A percentile compares a stretch with the other conserved stretches of the same genome.
Conservation (phyloP, 2,888 invertebrate species). For the Scaptomyza caliginosa region DNA sequence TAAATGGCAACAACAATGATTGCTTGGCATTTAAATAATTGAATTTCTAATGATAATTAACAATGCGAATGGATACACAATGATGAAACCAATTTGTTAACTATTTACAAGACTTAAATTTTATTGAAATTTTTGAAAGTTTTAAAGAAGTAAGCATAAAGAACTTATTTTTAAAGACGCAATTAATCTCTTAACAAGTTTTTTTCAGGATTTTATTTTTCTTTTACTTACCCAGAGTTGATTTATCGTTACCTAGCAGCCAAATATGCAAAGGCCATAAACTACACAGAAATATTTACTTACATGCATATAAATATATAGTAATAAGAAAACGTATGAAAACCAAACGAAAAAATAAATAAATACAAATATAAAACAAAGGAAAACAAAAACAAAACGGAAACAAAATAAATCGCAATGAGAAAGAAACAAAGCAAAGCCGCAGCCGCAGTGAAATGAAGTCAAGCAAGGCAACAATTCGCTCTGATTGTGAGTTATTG, state of each 20-base stretch:
- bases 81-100: neutral
- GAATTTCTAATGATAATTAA: slow-evolving; percentile 10
- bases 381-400: neutral
- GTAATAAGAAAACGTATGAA: neutral
- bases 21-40: slow-evolving; percentile 7
- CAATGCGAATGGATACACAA: neutral
- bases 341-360: neutral
- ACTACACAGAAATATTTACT: slow-evolving; percentile 20
- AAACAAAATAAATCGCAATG: slow-evolving; percentile 34
- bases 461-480: slow-evolving; percentile 37
- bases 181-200: neutral
- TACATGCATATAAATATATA: slow-evolving; percentile 1
- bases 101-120: neutral
- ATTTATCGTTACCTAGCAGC: slow-evolving; percentile 16
- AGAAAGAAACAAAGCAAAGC: slow-evolving; percentile 25
- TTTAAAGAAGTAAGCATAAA: too few relatives aligned
- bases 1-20: slow-evolving; percentile 13
- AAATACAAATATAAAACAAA: slow-evolving; percentile 5
- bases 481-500: slow-evolving; percentile 60
- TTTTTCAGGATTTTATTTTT: neutral
- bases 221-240: neutral
- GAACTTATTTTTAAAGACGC: too few relatives aligned
- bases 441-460: slow-evolving; percentile 31
- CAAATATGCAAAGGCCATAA: slow-evolving; percentile 14
- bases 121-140: too few relatives aligned